Conservation (phyloP, 2,113 vertebrate species). For the Aptenodytes forsteri region DNA sequence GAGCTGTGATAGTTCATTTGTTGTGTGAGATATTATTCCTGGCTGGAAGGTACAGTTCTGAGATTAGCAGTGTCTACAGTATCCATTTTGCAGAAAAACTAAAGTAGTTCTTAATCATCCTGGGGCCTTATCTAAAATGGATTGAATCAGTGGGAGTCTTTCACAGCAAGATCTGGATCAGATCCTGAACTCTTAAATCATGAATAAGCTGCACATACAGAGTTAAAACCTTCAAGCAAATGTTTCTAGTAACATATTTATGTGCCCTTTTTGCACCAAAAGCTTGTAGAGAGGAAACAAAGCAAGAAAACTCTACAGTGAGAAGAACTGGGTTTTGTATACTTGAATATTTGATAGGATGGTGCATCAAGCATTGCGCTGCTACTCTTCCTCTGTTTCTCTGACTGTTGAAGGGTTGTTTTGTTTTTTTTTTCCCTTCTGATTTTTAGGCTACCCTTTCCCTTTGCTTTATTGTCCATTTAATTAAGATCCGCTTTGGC, state of each 20-base stretch:
- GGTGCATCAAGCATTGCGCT: rapidly evolving
- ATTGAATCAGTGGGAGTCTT: neutral
- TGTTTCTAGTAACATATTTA: neutral
- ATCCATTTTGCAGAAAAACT: neutral
- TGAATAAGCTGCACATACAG: neutral
- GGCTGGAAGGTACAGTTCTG: neutral
- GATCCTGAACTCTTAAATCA: neutral
- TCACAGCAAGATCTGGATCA: neutral
- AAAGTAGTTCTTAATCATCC: neutral
- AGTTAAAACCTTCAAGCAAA: neutral
- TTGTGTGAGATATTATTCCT: neutral
- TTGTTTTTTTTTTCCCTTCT: neutral
- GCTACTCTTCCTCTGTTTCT: neutral
- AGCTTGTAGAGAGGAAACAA: neutral
- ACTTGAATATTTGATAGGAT: neutral
- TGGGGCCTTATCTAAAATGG: neutral
- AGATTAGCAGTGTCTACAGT: neutral
- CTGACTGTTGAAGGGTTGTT: neutral
- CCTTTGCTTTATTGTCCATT: neutral
- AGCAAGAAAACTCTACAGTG: neutral
- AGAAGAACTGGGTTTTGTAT: neutral
- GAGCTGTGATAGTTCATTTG: neutral
- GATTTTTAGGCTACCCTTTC: neutral
- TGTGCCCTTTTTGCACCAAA: neutral
- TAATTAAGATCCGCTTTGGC: neutral